A percentile compares a stretch with the other conserved stretches of the same genome.
phyloP scores from a whole-genome alignment of 2,797 vertebrate genomes.

The Hoplostethus mediterraneus region DNA sequence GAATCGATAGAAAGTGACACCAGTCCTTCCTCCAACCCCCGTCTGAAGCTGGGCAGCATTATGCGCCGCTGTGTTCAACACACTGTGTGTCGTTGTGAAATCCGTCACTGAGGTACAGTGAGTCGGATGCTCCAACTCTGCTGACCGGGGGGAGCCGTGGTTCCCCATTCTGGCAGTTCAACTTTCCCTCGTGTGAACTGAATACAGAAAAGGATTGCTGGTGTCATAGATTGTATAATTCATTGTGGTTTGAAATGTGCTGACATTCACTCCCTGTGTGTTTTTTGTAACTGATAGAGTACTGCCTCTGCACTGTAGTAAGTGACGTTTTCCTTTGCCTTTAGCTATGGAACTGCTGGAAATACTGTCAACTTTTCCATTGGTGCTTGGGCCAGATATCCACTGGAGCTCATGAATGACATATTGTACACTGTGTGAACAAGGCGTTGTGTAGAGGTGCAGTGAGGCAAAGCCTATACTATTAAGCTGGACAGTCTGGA shows the following conservation, averaged over 20 bases:
- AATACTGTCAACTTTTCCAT: constrained; percentile 69
- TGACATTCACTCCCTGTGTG: constrained; percentile 38
- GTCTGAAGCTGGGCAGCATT: constrained; percentile 18
- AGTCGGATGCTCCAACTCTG: constrained; percentile 59
- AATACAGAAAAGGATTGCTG: constrained; percentile 40
- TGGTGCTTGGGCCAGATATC: constrained; percentile 46
- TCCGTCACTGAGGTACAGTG: constrained; percentile 46
- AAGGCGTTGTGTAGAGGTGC: constrained; percentile 11
- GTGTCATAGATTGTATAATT: constrained; percentile 24
- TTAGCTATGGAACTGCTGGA: constrained; percentile 52
- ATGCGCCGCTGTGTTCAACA: constrained; percentile 24
- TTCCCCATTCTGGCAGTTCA: constrained; percentile 32
- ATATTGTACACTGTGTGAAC: constrained; percentile 32
- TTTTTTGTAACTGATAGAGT: constrained; percentile 39
- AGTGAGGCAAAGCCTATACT: not conserved
- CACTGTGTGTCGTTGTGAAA: constrained; percentile 41
- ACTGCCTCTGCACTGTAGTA: constrained; percentile 41
- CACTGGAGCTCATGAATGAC: constrained; percentile 49
- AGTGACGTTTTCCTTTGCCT: constrained; percentile 44
- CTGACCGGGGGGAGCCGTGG: constrained; percentile 42
- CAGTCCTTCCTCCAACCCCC: constrained; percentile 19
- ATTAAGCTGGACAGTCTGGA: not conserved
- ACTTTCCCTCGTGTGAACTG: constrained; percentile 30
- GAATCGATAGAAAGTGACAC: constrained; percentile 54
- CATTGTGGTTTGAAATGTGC: constrained; percentile 44